Base-by-base conservation (phyloP, 2,888 invertebrate species). In the Yponomeuta evonymella region DNA sequence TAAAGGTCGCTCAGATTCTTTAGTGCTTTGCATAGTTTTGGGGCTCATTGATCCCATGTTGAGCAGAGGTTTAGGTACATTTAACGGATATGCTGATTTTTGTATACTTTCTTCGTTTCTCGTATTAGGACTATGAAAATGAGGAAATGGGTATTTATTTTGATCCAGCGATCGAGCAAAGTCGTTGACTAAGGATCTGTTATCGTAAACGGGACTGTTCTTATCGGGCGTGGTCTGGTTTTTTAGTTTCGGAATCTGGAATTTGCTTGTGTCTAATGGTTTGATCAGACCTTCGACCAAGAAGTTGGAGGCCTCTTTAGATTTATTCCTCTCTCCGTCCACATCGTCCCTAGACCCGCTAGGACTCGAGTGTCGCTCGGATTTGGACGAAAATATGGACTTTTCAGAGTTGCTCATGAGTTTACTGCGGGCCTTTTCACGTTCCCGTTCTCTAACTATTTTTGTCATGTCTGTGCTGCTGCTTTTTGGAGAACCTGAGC, bases 161-260 rank as follows among this genome's bases (percentile, higher is more conserved):
- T 89, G 89, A 58, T 93, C 93, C 74, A 91, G 75, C 10, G 84
- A 80, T 66, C 92, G 84, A 63, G 89, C 78, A 75, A 90, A 90
- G 75, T 93, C 93, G 76, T 92, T 90, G 5, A 91, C 88, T 83
- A 90, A 82, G 2, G 90, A 86, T 8, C 92, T 84, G 73, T 80
- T 83, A 74, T 91, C 92, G 75, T 89, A 91, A 0, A 84, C 83
- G 4, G 88, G 85, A 74, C 83, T 89, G 72, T 84, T 89, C 78
- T 93, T 93, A 74, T 93, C 93, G 11, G 88, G 86, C n/a, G 90
- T 86, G 43, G 82, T 87, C 77, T 91, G 89, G 74, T 90, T 93
- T 80, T 92, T 90, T 72, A 97, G 83, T 86, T 97, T 97, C 0
- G 97, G 97, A 79, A 97, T 97, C 90, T 97, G 97, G 88, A 97